Evolutionary conservation across 64 coral and sea anemone species (phyloP).

Genomic region (Stichodactyla helianthus): DNA sequence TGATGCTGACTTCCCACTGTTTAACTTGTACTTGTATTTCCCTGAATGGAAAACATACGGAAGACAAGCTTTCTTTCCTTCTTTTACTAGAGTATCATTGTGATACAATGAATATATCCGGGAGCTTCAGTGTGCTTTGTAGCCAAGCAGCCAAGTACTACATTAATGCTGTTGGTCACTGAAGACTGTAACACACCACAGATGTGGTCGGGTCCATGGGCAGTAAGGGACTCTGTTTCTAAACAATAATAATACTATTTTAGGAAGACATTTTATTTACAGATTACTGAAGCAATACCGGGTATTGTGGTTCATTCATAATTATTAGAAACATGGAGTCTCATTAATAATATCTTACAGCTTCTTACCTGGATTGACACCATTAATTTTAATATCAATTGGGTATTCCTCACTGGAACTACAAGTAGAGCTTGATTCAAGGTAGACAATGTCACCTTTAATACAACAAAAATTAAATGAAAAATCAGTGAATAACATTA

Average conservation of each 20-base stretch:
- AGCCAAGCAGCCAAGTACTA: conserved; percentile 16
- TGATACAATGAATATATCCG: conserved; percentile 9
- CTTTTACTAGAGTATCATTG: background rate
- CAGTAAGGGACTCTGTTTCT: conserved; percentile 21
- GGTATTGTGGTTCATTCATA: no score
- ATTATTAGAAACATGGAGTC: no score
- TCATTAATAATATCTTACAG: no score
- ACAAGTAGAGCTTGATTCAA: no score
- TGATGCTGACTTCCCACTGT: background rate
- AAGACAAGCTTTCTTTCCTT: conserved; percentile 11
- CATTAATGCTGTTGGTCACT: background rate
- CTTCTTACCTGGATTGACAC: background rate
- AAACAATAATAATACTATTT: background rate
- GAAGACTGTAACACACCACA: conserved; percentile 6
- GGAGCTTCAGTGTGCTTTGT: background rate
- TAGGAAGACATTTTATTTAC: background rate
- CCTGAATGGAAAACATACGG: conserved; percentile 5
- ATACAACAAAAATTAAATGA: no score
- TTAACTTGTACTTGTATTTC: background rate
- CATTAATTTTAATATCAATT: conserved; percentile 1
- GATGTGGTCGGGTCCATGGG: background rate
- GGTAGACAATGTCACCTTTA: background rate
- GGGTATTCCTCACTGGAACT: background rate
- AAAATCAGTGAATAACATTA: no score
- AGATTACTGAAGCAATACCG: background rate